phyloP scores from a whole-genome alignment of 2,113 vertebrate genomes.

The Scomber scombrus region DNA sequence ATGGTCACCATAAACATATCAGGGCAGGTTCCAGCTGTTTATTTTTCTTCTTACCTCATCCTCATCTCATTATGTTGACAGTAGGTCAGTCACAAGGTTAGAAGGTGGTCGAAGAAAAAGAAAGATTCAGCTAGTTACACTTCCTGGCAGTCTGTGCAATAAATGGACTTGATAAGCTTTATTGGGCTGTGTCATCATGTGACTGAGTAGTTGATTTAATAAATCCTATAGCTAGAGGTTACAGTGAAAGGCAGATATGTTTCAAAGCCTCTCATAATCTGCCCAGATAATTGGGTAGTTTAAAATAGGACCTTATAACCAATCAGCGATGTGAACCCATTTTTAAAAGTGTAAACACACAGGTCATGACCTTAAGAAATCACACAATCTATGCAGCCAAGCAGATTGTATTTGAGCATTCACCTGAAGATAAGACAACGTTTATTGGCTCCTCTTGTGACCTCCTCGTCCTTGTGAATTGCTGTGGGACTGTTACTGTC shows the following conservation, averaged over 20 bases:
- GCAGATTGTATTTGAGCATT: conserved; percentile 71
- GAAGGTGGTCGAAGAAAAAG: conserved; percentile 24
- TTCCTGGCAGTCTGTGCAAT: conserved; percentile 26
- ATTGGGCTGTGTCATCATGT: conserved; percentile 55
- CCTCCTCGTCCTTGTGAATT: conserved; percentile 76
- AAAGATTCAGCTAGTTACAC: conserved; percentile 14
- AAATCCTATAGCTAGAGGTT: conserved; percentile 62
- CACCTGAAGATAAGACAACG: conserved; percentile 59
- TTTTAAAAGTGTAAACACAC: conserved; percentile 69
- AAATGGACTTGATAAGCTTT: conserved; percentile 60
- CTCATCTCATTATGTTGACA: conserved; percentile 57
- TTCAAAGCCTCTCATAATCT: conserved; percentile 53
- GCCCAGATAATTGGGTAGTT: conserved; percentile 63
- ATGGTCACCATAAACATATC: conserved; percentile 71
- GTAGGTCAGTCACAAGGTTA: conserved; percentile 33
- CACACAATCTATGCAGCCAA: conserved; percentile 52
- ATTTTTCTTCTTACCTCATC: conserved; percentile 67
- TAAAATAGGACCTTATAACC: conserved; percentile 66
- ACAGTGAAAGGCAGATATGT: conserved; percentile 53
- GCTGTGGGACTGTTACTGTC: conserved; percentile 61
- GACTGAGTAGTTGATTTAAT: conserved; percentile 58
- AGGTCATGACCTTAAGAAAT: conserved; percentile 68
- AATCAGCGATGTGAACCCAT: conserved; percentile 51
- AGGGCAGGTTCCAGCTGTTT: conserved; percentile 71
- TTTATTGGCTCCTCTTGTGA: conserved; percentile 68